Percentiles rank a stretch among this genome's conserved stretches.
Evolutionary conservation across 2,797 vertebrate genomes (phyloP).

Genomic region (Merluccius polli): DNA sequence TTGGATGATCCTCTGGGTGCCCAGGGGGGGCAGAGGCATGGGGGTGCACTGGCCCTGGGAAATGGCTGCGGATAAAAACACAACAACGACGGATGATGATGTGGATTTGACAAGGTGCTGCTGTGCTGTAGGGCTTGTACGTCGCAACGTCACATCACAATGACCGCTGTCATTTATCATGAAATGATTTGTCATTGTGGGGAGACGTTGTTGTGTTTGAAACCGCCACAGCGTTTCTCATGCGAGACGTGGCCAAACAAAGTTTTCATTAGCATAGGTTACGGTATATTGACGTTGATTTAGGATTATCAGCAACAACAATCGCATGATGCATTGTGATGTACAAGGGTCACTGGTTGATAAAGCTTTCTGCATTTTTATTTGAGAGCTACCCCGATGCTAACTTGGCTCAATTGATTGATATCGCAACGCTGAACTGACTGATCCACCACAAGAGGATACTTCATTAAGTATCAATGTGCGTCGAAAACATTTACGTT

Average conservation of each 20-base stretch:
- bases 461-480: not conserved
- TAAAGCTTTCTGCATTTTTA: not conserved
- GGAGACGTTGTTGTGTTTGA: not conserved
- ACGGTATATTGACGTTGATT: not conserved
- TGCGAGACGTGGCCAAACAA: not conserved
- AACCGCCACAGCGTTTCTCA: not conserved
- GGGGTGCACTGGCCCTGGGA: conserved; percentile 73
- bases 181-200: not conserved
- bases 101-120: too few species aligned
- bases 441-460: not conserved
- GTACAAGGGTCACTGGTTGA: not conserved
- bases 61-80: conserved; percentile 33
- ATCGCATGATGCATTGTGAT: not conserved
- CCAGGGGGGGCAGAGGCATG: conserved; percentile 68
- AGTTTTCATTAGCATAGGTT: not conserved
- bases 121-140: not conserved
- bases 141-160: not conserved
- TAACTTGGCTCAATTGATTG: not conserved
- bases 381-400: not conserved
- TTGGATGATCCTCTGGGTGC: conserved; percentile 72
- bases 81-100: not conserved
- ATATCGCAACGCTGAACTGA: not conserved
- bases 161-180: not conserved
- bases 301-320: too few species aligned
- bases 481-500: not conserved